Base-by-base conservation (phyloP, 2,888 invertebrate genomes). In the Pharmacophagus antenor region DNA sequence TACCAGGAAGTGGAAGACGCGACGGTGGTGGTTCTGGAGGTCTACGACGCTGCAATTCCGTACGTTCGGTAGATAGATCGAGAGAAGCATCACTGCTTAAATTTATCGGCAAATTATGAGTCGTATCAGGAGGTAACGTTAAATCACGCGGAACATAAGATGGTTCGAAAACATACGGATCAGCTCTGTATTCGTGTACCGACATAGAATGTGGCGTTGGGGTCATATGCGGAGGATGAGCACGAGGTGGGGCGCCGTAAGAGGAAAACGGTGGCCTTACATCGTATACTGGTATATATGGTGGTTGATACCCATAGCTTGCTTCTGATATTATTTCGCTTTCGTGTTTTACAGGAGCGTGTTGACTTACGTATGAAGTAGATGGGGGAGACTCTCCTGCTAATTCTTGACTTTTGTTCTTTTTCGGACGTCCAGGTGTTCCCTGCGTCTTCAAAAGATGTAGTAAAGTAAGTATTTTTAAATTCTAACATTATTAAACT, bases 91-190 rank as follows among this genome's bases (percentile, higher is more conserved):
- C 87, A 77, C 84, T 85, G 78, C 91, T 89, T 51, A 91, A 79
- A 75, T 91, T 92, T 70, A 91, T 91, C 62, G 91, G 89, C 44
- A 90, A 71, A 73, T 89, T 86, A 79, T 81, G 86, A 1, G 77
- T 65, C 21, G 77, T 58, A 70, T 86, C 86, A 52, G 80, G 61
- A 6, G 82, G 77, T 6, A 81, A 70, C 15, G 82, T 74, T 55
- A 85, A 80, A 70, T 85, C 85, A 61, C 80, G 80, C 44, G 82
- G 73, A 56, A 79, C 68, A 44, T 79, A 80, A 5, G 76, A 60
- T 8, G 80, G 72, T 52, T 83, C 84, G 73, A 80, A 82, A 18
- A 67, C 76, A 73, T 85, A 84, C 18, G 82, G 82, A 63, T 85
- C 88, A 67, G 80, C 73, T n/a, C 85, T 82, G 67, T 83, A 83